A percentile compares a stretch with the other conserved stretches of the same genome.
phyloP scores from a whole-genome alignment of 92 coral and sea anemone species.

The Porites cylindrica region DNA sequence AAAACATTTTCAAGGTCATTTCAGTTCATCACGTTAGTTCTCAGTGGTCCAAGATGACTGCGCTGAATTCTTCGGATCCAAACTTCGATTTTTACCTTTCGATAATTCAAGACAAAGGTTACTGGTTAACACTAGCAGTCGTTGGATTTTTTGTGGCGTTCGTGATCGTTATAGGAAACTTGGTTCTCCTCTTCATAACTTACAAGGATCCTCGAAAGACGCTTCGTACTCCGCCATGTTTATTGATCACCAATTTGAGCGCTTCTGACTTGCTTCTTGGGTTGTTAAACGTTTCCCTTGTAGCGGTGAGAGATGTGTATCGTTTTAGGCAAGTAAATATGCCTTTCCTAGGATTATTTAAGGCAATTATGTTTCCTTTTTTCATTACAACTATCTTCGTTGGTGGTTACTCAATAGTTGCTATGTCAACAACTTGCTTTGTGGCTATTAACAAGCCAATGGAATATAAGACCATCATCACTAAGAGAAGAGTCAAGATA shows the following conservation, averaged over 20 bases:
- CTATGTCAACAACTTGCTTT: conserved; percentile 57
- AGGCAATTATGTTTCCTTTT: conserved; percentile 15
- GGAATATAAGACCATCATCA: conserved; percentile 47
- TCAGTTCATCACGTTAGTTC: too few relatives aligned
- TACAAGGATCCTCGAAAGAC: conserved; percentile 40
- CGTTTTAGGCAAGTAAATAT: conserved; percentile 11
- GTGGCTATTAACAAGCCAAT: conserved; percentile 60
- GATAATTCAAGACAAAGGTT: conserved; percentile 13
- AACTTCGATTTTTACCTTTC: conserved; percentile 35
- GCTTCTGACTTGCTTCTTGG: conserved; percentile 42
- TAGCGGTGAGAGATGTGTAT: conserved; percentile 46
- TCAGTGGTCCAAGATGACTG: background rate
- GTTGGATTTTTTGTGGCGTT: conserved; percentile 22
- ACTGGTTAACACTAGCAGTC: conserved; percentile 29
- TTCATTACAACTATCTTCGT: conserved; percentile 48
- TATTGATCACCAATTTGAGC: conserved; percentile 34
- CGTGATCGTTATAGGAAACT: conserved; percentile 28
- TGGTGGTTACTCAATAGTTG: conserved; percentile 49
- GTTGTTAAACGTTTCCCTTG: conserved; percentile 14
- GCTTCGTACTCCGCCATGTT: conserved; percentile 30
- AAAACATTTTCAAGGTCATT: too few relatives aligned
- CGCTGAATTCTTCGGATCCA: conserved; percentile 16
- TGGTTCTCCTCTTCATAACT: conserved; percentile 6
- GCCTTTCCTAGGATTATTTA: conserved; percentile 1
- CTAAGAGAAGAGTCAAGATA: conserved; percentile 39